Evolutionary conservation across 2,888 invertebrate genomes (phyloP).

Genomic region (Sabatieria punctata): DNA sequence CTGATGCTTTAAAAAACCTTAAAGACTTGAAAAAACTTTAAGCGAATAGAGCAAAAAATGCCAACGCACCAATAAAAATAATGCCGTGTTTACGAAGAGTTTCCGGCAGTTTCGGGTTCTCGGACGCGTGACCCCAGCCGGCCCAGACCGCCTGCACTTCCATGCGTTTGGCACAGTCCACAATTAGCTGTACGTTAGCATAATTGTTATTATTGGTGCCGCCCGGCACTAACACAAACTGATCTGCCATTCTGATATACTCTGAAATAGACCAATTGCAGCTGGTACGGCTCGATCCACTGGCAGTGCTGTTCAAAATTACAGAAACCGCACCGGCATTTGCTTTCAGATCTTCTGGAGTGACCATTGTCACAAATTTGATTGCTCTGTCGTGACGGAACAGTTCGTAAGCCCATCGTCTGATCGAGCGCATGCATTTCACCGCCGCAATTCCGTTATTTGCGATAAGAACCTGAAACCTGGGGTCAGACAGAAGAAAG

Average conservation of each 20-base stretch:
- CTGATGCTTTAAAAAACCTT: neutral
- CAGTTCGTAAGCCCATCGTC: conserved; percentile 96
- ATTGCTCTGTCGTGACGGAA: conserved; percentile 88
- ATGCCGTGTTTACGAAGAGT: conserved; percentile 73
- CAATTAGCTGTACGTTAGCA: conserved; percentile 92
- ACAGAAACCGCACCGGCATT: conserved; percentile 35
- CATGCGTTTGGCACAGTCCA: conserved; percentile 79
- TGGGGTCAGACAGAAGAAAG: too few relatives aligned
- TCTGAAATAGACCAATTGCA: conserved; percentile 44
- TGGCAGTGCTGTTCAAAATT: too few relatives aligned
- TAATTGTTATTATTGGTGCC: conserved; percentile 98
- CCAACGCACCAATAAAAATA: conserved; percentile 56
- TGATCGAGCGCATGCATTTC: conserved; percentile 90
- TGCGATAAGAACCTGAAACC: conserved; percentile 70
- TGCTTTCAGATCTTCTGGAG: conserved; percentile 82
- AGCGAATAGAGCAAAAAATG: neutral
- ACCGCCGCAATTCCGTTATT: conserved; percentile 98
- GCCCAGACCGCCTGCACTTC: conserved; percentile 96
- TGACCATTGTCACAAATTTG: conserved; percentile 93
- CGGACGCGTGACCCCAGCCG: conserved; percentile 99
- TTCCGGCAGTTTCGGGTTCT: conserved; percentile 93
- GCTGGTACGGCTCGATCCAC: too few relatives aligned
- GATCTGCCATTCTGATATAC: conserved; percentile 98
- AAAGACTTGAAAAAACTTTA: neutral
- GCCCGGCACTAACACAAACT: conserved; percentile 90